Evolutionary conservation across 2,888 invertebrate genomes (phyloP), one percentile per base, ranked within the genome.

Genomic region (Drosophila bunnanda): DNA sequence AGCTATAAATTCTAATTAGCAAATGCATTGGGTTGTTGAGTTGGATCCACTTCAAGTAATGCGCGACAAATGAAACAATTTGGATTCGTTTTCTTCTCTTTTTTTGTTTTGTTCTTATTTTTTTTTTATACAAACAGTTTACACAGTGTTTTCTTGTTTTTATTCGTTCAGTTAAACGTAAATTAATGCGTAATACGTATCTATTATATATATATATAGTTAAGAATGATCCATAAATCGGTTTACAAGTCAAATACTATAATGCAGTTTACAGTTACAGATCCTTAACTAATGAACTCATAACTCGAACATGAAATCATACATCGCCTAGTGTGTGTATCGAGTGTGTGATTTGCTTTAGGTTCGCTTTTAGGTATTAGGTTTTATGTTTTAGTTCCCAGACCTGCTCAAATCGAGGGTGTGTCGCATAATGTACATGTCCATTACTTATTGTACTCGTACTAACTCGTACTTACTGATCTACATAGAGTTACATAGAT

Each of bases 1-100:
- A 84, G 80, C 86, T 86, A 86, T 86, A 86, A 86, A 86, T 86
- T 86, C 86, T 80, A 89, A 78, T 79, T 75, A 55, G 82, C 82
- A 86, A 86, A 86, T 86, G 89, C 86, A 86, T 86, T 89, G 80
- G 82, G 71, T 89, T 82, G 75, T 89, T 82, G 75, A 74, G 62
- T 66, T 73, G 67, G 75, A 77, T 77, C 54, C 71, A 52, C 52
- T 57, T 61, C 32, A 61, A 46, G 54, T 46, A 28, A 53, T 43
- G 22, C 43, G 55, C 38, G 55, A 57, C 22, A 38, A 75, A 72
- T 68, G 34, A 70, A 60, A 82, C 81, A 75, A 78, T 54, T 71
- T 55, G 34, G 46, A 64, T 62, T 64, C 52, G 54, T 60, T 70
- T 70, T 58, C 43, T 74, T 77, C 50, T 56, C 64, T 76, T 75